Conservation (phyloP, 1,140 invertebrate species). For the Trichonephila inaurata region DNA sequence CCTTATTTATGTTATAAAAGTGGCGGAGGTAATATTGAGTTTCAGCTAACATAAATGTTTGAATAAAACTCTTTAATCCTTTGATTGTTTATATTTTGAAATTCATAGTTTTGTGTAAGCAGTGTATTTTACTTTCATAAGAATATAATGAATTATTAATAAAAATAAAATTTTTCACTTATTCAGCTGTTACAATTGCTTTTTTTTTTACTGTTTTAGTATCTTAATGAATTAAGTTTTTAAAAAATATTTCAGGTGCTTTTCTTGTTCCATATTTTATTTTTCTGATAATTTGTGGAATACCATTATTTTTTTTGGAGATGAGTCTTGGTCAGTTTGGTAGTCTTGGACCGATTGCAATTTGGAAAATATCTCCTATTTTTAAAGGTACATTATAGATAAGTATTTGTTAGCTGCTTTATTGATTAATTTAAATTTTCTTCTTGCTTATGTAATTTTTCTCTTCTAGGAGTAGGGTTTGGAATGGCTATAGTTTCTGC, state of each 20-base stretch:
- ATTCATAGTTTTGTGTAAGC: no score
- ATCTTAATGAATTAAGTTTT: neutral
- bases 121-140: no score
- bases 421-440: slow-evolving; percentile 78
- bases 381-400: slow-evolving; percentile 93
- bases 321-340: slow-evolving; percentile 95
- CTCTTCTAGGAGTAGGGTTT: slow-evolving; percentile 80
- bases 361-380: slow-evolving; percentile 97
- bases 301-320: slow-evolving; percentile 97
- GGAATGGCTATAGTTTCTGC: slow-evolving; percentile 85
- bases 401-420: slow-evolving; percentile 88
- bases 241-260: slow-evolving; percentile 86
- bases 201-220: no score
- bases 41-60: no score
- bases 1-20: slow-evolving; percentile 89
- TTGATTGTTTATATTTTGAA: no score
- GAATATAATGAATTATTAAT: no score
- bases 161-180: no score
- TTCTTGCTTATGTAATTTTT: neutral
- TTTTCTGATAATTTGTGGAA: slow-evolving; percentile 93
- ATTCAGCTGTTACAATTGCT: no score
- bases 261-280: slow-evolving; percentile 96
- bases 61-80: no score
- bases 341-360: slow-evolving; percentile 93
- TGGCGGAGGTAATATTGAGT: slow-evolving; percentile 84